A percentile compares a stretch with the other conserved stretches of the same genome.
phyloP scores from a whole-genome alignment of 2,797 vertebrate genomes.

The Perodicticus potto region DNA sequence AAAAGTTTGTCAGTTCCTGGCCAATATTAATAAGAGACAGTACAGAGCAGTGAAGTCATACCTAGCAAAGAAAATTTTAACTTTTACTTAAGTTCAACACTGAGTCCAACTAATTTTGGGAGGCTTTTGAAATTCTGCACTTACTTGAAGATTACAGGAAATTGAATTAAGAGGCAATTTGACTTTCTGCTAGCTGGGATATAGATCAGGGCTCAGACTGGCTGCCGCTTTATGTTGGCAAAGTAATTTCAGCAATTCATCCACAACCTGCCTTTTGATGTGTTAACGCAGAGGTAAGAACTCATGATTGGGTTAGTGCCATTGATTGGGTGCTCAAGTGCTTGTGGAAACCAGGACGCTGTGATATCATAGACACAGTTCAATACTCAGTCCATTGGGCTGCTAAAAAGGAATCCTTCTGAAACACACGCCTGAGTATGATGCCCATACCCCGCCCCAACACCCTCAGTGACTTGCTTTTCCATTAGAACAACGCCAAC shows the following conservation, averaged over 20 bases:
- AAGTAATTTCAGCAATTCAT: slow-evolving; percentile 59
- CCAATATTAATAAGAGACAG: background rate
- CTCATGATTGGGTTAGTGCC: slow-evolving; percentile 38
- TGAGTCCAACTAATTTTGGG: slow-evolving; percentile 17
- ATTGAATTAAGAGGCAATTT: slow-evolving; percentile 68
- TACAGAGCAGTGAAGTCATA: background rate
- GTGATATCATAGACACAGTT: background rate
- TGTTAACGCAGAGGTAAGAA: slow-evolving; percentile 39
- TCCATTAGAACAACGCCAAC: background rate
- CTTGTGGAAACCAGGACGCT: slow-evolving; percentile 9
- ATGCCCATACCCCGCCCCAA: no score
- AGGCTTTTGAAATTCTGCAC: slow-evolving; percentile 70
- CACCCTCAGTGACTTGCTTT: background rate
- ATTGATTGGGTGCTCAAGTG: slow-evolving; percentile 57
- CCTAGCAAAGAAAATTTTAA: background rate
- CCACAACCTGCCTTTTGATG: slow-evolving; percentile 49
- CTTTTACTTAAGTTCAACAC: background rate
- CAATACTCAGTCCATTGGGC: background rate
- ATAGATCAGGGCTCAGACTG: slow-evolving; percentile 28
- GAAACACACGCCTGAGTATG: background rate
- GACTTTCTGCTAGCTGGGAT: background rate
- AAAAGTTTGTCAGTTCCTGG: slow-evolving; percentile 9
- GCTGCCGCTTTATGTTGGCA: slow-evolving; percentile 50
- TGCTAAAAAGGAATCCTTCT: slow-evolving; percentile 5
- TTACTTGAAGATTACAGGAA: slow-evolving; percentile 58